Evolutionary conservation across 2,888 invertebrate species (phyloP), one percentile per base, ranked within the genome.

Genomic region (Cremastinae sp.): DNA sequence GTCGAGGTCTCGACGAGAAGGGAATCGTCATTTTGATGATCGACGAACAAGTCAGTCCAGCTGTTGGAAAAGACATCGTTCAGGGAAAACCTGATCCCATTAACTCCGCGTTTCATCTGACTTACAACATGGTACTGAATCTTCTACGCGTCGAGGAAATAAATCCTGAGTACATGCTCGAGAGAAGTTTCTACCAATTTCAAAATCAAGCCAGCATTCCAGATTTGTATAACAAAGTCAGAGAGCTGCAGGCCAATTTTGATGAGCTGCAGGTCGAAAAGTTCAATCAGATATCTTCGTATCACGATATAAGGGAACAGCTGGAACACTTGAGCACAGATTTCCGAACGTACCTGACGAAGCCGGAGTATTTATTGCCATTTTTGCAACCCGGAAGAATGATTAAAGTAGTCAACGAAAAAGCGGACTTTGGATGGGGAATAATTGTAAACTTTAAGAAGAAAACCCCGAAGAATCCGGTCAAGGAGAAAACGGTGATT

Each of bases 41-140:
- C 14, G 99, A 99, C 89, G 97, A 99, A 90, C 97, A 97, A 90
- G 96, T 99, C 79, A 96, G 96, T 20, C 95, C 95, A 0, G 90
- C 93, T 0, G 92, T 94, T 2, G 95, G 95, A 0, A 94, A 95
- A 78, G 93, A 92, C 65, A 95, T 96, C 84, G 93, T 96, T 2
- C 94, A 97, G 91, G 99, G 99, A 18, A 94, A 94, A 84, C 95
- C 99, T 0, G 99, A 99, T 91, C 96, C 98, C 0, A 95, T 99
- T 77, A 99, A 99, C 90, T 98, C 98, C 0, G 99, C 99, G 0
- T 99, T 99, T 91, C 99, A 99, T 90, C 92, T 99, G 74, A 99
- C 99, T 0, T 99, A 99, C 90, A 99, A 99, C 89, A 99, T 99
- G 99, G 98, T 99, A 2, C 90, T 98, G 70, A 95, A 99, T 93